Conservation (phyloP, 2,888 invertebrate genomes). For the Drosophila paranaensis region DNA sequence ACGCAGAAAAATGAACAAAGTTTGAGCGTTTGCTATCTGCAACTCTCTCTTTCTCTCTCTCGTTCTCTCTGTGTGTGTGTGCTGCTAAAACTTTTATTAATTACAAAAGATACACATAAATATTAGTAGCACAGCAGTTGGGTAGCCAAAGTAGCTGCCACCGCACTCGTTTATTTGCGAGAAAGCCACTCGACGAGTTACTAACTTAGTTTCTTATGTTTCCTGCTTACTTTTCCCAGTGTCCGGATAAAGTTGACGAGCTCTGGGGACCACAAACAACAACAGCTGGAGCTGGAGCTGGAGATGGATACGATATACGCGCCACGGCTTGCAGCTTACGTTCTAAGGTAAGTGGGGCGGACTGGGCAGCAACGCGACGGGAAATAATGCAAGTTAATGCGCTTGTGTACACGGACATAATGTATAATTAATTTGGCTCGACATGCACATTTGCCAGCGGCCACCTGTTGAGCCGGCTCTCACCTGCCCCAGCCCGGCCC, state of each 20-base stretch:
- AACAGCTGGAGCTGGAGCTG: conserved; percentile 1
- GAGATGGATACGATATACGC: conserved; percentile 21
- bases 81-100: conserved; percentile 75
- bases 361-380: neutral
- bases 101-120: conserved; percentile 77
- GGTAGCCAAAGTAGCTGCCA: conserved; percentile 43
- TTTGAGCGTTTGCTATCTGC: conserved; percentile 45
- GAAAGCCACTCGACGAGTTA: conserved; percentile 71
- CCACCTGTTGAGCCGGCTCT: conserved; percentile 68
- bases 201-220: conserved; percentile 68
- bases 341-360: conserved; percentile 46
- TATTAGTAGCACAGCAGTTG: conserved; percentile 51
- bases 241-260: conserved; percentile 52
- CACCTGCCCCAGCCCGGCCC: conserved; percentile 9
- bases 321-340: neutral
- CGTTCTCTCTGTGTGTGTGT: conserved; percentile 15
- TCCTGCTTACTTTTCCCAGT: conserved; percentile 55
- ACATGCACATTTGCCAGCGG: conserved; percentile 68
- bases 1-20: conserved; percentile 67
- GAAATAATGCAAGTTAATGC: conserved; percentile 78
- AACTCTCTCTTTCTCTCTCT: neutral
- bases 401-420: conserved; percentile 70
- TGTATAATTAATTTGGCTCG: conserved; percentile 77
- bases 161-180: conserved; percentile 56
- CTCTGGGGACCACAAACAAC: conserved; percentile 50